Conservation (phyloP, 2,888 invertebrate species). For the Taphrorychus bicolor region DNA sequence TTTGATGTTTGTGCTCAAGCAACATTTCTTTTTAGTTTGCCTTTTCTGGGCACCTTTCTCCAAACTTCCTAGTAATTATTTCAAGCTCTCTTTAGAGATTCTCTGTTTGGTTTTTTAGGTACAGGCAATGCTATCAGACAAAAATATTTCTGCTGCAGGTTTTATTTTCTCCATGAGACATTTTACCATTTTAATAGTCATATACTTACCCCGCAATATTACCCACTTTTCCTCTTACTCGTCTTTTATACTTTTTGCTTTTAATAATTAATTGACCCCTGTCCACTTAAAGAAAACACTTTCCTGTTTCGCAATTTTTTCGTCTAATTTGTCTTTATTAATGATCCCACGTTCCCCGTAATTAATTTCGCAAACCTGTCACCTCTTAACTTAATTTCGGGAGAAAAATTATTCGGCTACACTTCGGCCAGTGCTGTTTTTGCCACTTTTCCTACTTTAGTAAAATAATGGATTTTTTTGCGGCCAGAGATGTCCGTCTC, state of each 20-base stretch:
- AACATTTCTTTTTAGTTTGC: too few relatives aligned
- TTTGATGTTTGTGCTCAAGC: too few relatives aligned
- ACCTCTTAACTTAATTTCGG: conserved; percentile 37
- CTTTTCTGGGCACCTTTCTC: too few relatives aligned
- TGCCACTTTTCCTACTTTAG: conserved; percentile 15
- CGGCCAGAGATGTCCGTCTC: conserved; percentile 3
- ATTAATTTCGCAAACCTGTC: conserved; percentile 38
- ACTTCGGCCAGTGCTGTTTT: conserved; percentile 35
- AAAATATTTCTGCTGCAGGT: too few relatives aligned
- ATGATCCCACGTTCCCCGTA: conserved; percentile 36
- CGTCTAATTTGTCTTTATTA: conserved; percentile 40
- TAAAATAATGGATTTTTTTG: conserved; percentile 31
- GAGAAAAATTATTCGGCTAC: conserved; percentile 37
- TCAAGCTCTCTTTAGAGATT: too few relatives aligned
- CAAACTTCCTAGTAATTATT: too few relatives aligned
- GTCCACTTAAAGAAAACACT: background rate
- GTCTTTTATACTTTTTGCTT: background rate
- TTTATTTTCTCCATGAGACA: too few relatives aligned
- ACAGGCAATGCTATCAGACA: too few relatives aligned
- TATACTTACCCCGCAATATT: too few relatives aligned
- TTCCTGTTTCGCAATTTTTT: conserved; percentile 22
- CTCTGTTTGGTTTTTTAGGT: too few relatives aligned
- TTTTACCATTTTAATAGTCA: too few relatives aligned
- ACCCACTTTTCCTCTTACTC: too few relatives aligned
- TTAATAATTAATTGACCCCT: conserved; percentile 25